Conservation (phyloP, 2,888 invertebrate genomes). For the Theodoxus fluviatilis region DNA sequence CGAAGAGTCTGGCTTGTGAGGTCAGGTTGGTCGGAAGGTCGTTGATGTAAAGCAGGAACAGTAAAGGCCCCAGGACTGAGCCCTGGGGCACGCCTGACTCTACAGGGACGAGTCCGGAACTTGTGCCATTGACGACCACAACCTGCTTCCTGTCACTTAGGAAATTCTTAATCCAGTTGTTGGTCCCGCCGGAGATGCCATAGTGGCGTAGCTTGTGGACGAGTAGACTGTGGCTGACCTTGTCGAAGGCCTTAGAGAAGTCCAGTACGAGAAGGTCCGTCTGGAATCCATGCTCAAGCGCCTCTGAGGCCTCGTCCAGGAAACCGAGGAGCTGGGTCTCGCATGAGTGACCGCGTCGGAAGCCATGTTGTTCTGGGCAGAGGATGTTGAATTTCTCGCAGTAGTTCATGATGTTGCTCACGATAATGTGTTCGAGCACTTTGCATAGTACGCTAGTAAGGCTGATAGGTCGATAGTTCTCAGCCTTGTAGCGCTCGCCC, state of each 20-base stretch:
- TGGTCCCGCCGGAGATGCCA: slow-evolving; percentile 13
- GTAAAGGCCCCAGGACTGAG: slow-evolving; percentile 7
- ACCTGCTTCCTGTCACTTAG: slow-evolving; percentile 3
- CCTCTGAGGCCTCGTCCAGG: slow-evolving; percentile 28
- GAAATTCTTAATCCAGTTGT: slow-evolving; percentile 2
- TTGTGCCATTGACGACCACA: slow-evolving; percentile 15
- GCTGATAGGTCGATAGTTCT: slow-evolving; percentile 37
- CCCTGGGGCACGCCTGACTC: slow-evolving; percentile 8
- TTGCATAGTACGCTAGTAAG: slow-evolving; percentile 33
- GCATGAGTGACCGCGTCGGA: slow-evolving; percentile 33
- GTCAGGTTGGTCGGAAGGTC: slow-evolving; percentile 5
- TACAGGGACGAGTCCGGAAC: background rate
- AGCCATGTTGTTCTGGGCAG: slow-evolving; percentile 35
- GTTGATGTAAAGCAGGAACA: slow-evolving; percentile 9
- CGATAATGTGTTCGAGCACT: slow-evolving; percentile 35
- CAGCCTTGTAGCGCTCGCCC: slow-evolving; percentile 28
- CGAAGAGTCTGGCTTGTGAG: slow-evolving; percentile 3
- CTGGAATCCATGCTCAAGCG: slow-evolving; percentile 29
- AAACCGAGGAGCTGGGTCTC: slow-evolving; percentile 35
- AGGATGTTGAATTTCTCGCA: slow-evolving; percentile 32
- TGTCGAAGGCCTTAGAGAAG: slow-evolving; percentile 30
- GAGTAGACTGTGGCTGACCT: slow-evolving; percentile 13
- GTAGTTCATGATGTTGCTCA: slow-evolving; percentile 31
- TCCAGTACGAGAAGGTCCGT: slow-evolving; percentile 35
- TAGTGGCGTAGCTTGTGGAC: slow-evolving; percentile 18